These are phyloP conservation scores for Cartodere bifasciata DNA, from an alignment of 2,888 invertebrate genomes.

Conservation along the genomic window DNA sequence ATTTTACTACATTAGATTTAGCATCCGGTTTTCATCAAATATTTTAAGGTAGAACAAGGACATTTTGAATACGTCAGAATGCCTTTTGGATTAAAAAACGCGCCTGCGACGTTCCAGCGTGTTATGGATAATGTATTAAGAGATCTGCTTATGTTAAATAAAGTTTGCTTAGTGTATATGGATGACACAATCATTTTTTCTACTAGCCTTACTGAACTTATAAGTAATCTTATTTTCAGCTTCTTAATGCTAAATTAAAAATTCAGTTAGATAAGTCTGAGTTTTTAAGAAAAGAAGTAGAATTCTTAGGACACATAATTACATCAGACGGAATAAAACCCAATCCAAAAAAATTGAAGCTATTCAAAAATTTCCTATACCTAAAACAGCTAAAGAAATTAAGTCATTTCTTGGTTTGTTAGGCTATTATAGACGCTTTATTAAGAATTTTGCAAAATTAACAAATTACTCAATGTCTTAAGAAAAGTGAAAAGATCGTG, in stretches of 20 bases:
- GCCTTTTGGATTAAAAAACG: conserved; percentile 18
- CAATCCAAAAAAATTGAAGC: conserved; percentile 11
- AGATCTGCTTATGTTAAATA: conserved; percentile 10
- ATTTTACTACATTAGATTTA: conserved; percentile 16
- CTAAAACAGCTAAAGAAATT: conserved; percentile 16
- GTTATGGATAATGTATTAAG: conserved; percentile 14
- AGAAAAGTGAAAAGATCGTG: conserved; percentile 13
- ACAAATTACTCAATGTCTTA: conserved; percentile 16
- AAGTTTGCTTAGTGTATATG: conserved; percentile 14
- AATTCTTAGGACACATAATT: conserved; percentile 4
- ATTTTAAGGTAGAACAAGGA: conserved; percentile 13
- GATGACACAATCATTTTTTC: conserved; percentile 15
- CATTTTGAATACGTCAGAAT: conserved; percentile 17
- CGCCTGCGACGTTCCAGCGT: conserved; percentile 16
- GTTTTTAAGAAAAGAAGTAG: conserved; percentile 1
- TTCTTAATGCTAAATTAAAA: neutral
- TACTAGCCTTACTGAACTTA: neutral
- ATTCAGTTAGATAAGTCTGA: conserved; percentile 2
- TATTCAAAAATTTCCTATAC: conserved; percentile 15
- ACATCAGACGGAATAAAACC: conserved; percentile 6
- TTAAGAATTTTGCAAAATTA: conserved; percentile 14
- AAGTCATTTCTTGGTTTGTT: conserved; percentile 15
- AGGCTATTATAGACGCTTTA: conserved; percentile 14
- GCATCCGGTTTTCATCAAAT: conserved; percentile 18
- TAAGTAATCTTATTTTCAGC: neutral